Evolutionary conservation across 2,888 invertebrate species (phyloP).

Genomic region (Caenorhabditis uteleia): DNA sequence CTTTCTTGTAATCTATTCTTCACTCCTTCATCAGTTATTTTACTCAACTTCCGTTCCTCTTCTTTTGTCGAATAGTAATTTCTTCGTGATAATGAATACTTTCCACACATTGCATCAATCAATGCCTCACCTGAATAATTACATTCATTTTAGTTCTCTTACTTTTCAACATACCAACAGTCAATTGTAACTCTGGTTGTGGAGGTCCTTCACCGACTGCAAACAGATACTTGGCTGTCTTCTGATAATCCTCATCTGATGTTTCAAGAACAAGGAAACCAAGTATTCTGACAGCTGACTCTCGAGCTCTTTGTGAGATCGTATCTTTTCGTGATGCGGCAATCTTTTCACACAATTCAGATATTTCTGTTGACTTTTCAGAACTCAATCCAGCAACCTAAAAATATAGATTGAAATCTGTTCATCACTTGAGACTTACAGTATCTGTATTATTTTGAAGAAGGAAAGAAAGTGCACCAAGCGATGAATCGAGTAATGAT

Average conservation of each 20-base stretch:
- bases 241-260: constrained; percentile 4
- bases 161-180: no score
- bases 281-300: constrained; percentile 34
- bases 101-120: constrained; percentile 34
- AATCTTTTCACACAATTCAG: constrained; percentile 43
- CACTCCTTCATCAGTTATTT: no score
- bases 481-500: constrained; percentile 30
- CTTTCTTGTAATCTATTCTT: background rate
- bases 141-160: no score
- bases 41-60: constrained; percentile 2
- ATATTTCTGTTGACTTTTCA: no score
- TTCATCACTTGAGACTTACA: constrained; percentile 1
- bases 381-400: no score
- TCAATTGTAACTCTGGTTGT: constrained; percentile 55
- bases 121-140: no score
- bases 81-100: constrained; percentile 21
- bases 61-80: constrained; percentile 19
- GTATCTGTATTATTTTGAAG: constrained; percentile 8
- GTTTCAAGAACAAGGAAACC: constrained; percentile 21
- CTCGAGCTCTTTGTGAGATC: constrained; percentile 35
- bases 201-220: constrained; percentile 53
- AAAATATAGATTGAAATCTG: no score
- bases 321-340: constrained; percentile 49
- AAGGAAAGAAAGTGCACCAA: constrained; percentile 31
- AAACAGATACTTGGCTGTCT: constrained; percentile 20